Base-by-base conservation (phyloP, 2,888 invertebrate genomes). In the Pollenia amentaria region DNA sequence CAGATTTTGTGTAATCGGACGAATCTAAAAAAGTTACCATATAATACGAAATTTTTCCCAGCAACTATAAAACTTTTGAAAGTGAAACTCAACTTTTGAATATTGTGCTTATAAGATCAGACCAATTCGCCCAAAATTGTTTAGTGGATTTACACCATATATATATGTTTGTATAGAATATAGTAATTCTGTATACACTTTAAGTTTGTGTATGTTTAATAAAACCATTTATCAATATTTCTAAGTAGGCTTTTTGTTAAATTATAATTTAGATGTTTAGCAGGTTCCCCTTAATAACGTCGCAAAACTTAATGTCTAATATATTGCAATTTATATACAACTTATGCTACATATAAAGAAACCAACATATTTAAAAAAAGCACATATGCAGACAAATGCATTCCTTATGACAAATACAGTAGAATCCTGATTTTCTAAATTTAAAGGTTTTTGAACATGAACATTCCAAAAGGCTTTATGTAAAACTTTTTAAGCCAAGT, bases 201-300 rank as follows among this genome's bases (percentile, higher is more conserved):
- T 53, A 60, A 38, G 44, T 40, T 9, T n/a, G 46, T 46, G 6
- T 72, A 53, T 53, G 42, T 11, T 53, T 29, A 18, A 46, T 29
- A 21, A 64, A 75, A 73, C 48, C 75, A 86, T 86, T 79, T 73
- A 86, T 86, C 83, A 79, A 82, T 75, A 78, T 79, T 57, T 79
- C 76, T 65, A 75, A 85, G 82, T 64, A 79, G 83, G 48, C 78
- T 76, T 86, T 83, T 79, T 86, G 86, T 86, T 62, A 86, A 82
- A 86, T 86, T 86, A 86, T 86, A 86, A 86, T 86, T 83, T 83
- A 86, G 82, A 79, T 86, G 86, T 83, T 86, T 57, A 55, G 55
- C 76, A 60, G 67, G 67, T 44, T 53, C 60, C 42, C 48, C 76
- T 73, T 62, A 82, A 48, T 18, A 46, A 46, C 53, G 21, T 65